Base-by-base conservation (phyloP, 2,888 invertebrate genomes). In the Andricus curvator region DNA sequence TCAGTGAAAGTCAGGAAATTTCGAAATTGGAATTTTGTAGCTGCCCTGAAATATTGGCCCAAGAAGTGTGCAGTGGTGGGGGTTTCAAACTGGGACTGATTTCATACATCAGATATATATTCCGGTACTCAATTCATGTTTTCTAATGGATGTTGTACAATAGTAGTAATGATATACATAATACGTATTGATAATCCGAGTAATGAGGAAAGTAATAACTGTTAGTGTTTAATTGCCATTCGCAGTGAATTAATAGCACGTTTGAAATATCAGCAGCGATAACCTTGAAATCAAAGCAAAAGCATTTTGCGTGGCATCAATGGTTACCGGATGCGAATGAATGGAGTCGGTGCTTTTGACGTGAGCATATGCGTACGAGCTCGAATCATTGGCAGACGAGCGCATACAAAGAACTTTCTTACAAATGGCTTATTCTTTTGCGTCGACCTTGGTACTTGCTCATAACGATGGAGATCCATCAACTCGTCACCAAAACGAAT, bases 401-500 rank as follows among this genome's bases (percentile, higher is more conserved):
- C 56, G 74, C 66, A 81, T 83, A 85, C 86, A 84, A 85, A 85
- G 82, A 84, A 82, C 84, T 84, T 86, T 86, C 86, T 88, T 87
- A 86, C 85, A 83, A 86, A 86, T 81, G 84, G 84, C 83, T 80
- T 84, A 82, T 84, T 85, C 85, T 83, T 85, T 87, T 87, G 84
- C 85, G 82, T 74, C 84, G 88, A 85, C 85, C 86, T 88, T 86
- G 85, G 83, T 85, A 86, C 84, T 82, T 83, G 85, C 79, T 84
- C 84, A 81, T 88, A 88, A 89, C 86, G 88, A 88, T 84, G 82
- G 88, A 84, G 85, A 88, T 88, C 88, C 87, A 85, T 87, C 87
- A 87, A 87, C 85, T 87, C 87, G 87, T 87, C 86, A 81, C 86
- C 88, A 88, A 84, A 87, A 84, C 88, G 87, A 89, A 89, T 89